Evolutionary conservation across 2,888 invertebrate species (phyloP), one percentile per base, ranked within the genome.

Genomic region (Thera britannica): DNA sequence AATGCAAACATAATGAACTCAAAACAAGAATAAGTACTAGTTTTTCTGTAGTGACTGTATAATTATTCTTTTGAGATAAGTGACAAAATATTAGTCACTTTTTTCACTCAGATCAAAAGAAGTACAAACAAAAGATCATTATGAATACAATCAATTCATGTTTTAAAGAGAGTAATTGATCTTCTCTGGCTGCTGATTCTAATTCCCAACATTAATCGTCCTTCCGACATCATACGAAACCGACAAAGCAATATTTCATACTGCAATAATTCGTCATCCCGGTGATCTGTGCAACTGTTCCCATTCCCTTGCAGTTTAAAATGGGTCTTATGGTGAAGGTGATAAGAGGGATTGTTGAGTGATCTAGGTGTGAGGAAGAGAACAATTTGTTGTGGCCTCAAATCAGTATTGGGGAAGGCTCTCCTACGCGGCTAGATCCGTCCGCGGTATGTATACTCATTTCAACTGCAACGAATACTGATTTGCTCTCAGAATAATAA

Each of bases 381-480:
- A 76, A 83, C 92, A 91, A 93, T 93, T 93, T 92, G 88, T 82
- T 79, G 80, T 89, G 93, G 90, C 93, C 93, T 93, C 92, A 92
- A 93, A 93, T 91, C 90, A 85, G 83, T 86, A 84, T 86, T 87
- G 87, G 92, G 92, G 92, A 88, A 89, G 90, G 87, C 83, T 88
- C 87, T 85, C 89, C 89, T 88, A 88, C 89, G 79, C 86, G 74
- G 65, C 76, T 79, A 86, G 87, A 90, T 89, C 86, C 86, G 86
- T 83, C 58, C 65, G 34, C 48, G 41, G 44, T 56, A 57, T 82
- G 84, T 76, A 84, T 79, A 83, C 51, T 56, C 61, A 52, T 41
- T 64, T 63, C 41, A 8, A 51, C 58, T 61, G 61, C 52, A 44
- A 52, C 35, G 23, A 51, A 23, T 38, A 41, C 52, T 52, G 34